Evolutionary conservation across 2,888 invertebrate genomes (phyloP), one percentile per base, ranked within the genome.

Genomic region (Folsomia candida): DNA sequence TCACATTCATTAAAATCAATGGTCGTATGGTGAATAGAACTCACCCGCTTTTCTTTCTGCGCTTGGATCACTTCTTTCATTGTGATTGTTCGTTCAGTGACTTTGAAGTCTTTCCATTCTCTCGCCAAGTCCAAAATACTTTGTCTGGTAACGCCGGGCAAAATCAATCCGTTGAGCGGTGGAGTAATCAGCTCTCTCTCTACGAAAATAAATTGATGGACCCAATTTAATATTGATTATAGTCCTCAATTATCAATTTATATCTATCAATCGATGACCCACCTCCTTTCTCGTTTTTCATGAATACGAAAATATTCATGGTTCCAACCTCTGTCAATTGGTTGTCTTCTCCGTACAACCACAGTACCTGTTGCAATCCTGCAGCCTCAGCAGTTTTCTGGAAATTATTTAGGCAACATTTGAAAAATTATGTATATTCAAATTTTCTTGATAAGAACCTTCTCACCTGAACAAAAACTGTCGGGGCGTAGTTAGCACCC

Each of bases 261-360:
- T n/a, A n/a, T n/a, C n/a, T n/a, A n/a, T n/a, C n/a, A n/a, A n/a
- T n/a, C 14, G 24, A 24, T 11, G 28, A 14, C 84, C 84, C 84
- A 95, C 95, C 93, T 88, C 97, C 97, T 82, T 92, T 86, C 68
- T 94, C 91, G 82, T 97, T 93, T 76, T 91, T 87, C 84, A 89
- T 90, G 81, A 92, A 89, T 83, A 95, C 87, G 83, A 98, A 97
- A 68, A 99, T 89, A 83, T 99, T 99, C 99, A 99, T 99, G 18
- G 97, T 93, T 67, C 99, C 99, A 60, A 94, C 97, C 87, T 99
- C 99, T 0, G 99, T 98, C 27, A 99, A 82, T 83, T 94, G 89
- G 82, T 96, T 90, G 81, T 98, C 90, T 0, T 93, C 90, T 1
- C 97, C 98, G 82, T 91, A 97, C 54, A 99, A 85, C 99, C 99